Base-by-base conservation (phyloP, 2,888 invertebrate species). In the Yponomeuta malinellus region DNA sequence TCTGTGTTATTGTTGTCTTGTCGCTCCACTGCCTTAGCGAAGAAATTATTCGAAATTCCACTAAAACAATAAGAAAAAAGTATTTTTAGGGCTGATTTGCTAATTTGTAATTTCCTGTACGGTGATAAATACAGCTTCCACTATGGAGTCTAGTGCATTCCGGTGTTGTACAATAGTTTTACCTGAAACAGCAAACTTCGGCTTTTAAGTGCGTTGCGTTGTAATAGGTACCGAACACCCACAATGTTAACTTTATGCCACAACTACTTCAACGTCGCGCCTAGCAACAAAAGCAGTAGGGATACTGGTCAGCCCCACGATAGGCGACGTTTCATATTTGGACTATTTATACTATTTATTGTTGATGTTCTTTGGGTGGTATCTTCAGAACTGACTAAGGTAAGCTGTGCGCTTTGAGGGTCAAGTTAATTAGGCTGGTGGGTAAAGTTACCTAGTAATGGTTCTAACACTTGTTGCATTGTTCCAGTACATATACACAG, bases 361-460 rank as follows among this genome's bases (percentile, higher is more conserved):
- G 98, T 99, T 76, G 98, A 98, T 90, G 93, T 98, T 72, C 95
- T 99, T 80, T 99, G 99, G 98, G 98, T 99, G 71, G 95, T 97
- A 71, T 98, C 98, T 70, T 97, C 98, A 63, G 98, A 99, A 92
- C 92, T 99, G 73, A 98, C 98, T 73, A 97, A 98, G 95, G 98
- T 98, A 92, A 87, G 64, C 67, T 48, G 23, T 71, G 10, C n/a
- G 6, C 15, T 65, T 33, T 15, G 52, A 59, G 15, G 4, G 4
- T 5, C 4, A 59, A 59, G 15, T 59, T 59, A 59, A 2, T 59
- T 23, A 23, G 23, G 23, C 0, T 23, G 23, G 23, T 23, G 23
- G 23, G 23, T 23, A 23, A 23, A 23, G 23, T 23, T 15, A 59
- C 52, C 15, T 12, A 66, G 5, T 29, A 65, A 12, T 9, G 9